Percentiles rank a stretch among this genome's conserved stretches.
Evolutionary conservation across 2,888 invertebrate genomes (phyloP).

Genomic region (Spatulosminthurus flaviceps): DNA sequence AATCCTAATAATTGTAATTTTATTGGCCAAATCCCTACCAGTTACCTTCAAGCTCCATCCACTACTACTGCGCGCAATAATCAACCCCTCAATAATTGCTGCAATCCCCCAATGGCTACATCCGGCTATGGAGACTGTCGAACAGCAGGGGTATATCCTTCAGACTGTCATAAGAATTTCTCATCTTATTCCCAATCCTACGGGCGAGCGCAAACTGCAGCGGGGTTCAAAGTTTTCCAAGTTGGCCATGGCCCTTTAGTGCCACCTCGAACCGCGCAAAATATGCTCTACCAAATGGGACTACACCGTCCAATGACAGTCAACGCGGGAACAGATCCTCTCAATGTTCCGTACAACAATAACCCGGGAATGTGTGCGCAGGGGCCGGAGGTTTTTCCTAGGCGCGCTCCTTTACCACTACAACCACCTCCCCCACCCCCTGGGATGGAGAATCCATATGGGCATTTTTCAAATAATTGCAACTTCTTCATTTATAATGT

Average conservation of each 20-base stretch:
- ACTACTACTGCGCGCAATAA: neutral
- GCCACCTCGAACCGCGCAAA: neutral
- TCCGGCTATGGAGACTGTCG: neutral
- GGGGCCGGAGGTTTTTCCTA: neutral
- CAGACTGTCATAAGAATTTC: neutral
- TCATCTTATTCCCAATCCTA: neutral
- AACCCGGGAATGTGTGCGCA: neutral
- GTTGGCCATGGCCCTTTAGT: neutral
- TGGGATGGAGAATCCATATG: neutral
- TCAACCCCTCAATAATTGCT: neutral
- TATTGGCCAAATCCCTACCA: neutral
- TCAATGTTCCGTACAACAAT: neutral
- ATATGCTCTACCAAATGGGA: too few relatives aligned
- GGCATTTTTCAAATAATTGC: conserved; percentile 28
- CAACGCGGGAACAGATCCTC: neutral
- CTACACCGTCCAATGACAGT: too few relatives aligned
- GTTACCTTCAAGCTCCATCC: neutral
- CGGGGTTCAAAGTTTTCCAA: neutral
- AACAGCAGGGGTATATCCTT: neutral
- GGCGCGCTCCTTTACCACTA: neutral
- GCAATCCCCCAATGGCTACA: neutral
- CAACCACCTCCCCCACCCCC: neutral
- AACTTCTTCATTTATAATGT: conserved; percentile 36
- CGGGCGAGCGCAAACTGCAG: neutral
- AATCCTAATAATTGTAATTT: too few relatives aligned